Conservation (phyloP, 2,888 invertebrate species). For the Oscheius sp. region DNA sequence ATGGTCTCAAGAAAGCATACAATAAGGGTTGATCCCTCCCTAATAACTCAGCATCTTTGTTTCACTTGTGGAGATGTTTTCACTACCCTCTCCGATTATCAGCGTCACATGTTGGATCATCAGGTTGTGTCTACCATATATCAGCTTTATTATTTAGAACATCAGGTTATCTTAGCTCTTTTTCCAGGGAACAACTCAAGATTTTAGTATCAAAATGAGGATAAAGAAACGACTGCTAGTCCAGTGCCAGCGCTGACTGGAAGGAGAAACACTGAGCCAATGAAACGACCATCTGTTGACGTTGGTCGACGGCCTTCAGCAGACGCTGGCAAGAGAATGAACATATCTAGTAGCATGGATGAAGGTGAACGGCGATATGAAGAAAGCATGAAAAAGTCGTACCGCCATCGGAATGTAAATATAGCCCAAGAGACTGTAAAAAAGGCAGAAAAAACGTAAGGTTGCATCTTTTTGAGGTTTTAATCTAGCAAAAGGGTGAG, state of each 20-base stretch:
- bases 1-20: neutral
- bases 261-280: conserved; percentile 18
- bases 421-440: conserved; percentile 7
- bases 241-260: neutral
- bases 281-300: neutral
- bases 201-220: neutral
- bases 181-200: neutral
- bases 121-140: conserved; percentile 39
- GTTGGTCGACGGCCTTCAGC: neutral
- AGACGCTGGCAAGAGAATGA: no score
- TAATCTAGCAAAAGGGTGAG: neutral
- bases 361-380: no score
- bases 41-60: conserved; percentile 38
- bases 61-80: conserved; percentile 42
- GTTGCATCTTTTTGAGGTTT: neutral
- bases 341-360: no score
- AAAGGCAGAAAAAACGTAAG: conserved; percentile 10
- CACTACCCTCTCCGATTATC: conserved; percentile 34
- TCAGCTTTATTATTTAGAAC: conserved; percentile 39
- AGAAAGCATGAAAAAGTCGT: neutral
- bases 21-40: conserved; percentile 22
- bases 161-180: neutral
- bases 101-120: conserved; percentile 35
- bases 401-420: no score
- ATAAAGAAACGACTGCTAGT: neutral